Base-by-base conservation (phyloP, 2,113 vertebrate species). In the Callithrix jacchus region DNA sequence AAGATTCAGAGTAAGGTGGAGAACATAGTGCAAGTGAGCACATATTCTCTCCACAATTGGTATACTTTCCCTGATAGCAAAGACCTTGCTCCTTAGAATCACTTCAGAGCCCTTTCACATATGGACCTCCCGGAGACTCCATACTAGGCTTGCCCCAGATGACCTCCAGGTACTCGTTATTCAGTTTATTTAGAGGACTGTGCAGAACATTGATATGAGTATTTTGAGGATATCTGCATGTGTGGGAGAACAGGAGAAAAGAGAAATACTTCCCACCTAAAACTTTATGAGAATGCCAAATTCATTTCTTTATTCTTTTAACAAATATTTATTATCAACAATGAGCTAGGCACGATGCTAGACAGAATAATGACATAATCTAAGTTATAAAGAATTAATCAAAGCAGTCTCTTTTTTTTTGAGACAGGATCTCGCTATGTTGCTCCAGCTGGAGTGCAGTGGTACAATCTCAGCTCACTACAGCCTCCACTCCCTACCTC, bases 231-330 rank as follows among this genome's bases (percentile, higher is more conserved):
- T 76, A 27, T 76, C 37, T 89, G 54, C 45, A 37, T 40, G 23
- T 74, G 17, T 45, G 2, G 6, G 4, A 6, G 1, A 85, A 86
- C 30, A 68, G 32, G 47, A 80, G 32, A 86, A 73, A 93, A 23
- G 18, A 87, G 47, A 11, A 87, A 87, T 32, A 66, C 61, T 89
- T 89, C 13, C 42, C 56, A 70, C 35, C 40, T 89, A 95, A 85
- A 80, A 32, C 61, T 64, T 71, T 91, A 23, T 68, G 27, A 40
- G 66, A 94, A 77, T 25, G 10, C 45, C 21, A 96, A 61, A 79
- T 87, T 80, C 16, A 87, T 45, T 95, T 94, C n/a, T 91, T 88
- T 84, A 77, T 87, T 87, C 40, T 93, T 93, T 84, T 87, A 87
- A 84, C 37, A 73, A 80, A 80, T 94, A 91, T 71, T 92, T 89